Evolutionary conservation across 2,113 vertebrate genomes (phyloP).

Genomic region (Cettia cetti): DNA sequence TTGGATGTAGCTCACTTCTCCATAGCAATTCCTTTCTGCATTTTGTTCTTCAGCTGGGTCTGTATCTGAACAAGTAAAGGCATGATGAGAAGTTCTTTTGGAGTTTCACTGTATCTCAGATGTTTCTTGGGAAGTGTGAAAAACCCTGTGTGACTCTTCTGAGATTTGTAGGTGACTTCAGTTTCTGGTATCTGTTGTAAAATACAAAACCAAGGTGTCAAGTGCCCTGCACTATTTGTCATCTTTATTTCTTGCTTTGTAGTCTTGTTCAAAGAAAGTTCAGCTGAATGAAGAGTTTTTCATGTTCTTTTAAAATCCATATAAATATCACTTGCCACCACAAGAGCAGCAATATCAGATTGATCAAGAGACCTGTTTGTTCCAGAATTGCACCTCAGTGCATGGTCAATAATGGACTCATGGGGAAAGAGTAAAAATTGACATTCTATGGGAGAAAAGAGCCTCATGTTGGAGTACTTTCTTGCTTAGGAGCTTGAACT

Average conservation of each 20-base stretch:
- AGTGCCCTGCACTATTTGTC: neutral
- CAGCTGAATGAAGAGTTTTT: neutral
- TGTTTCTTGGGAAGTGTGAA: neutral
- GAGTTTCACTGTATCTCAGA: neutral
- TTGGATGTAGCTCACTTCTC: neutral
- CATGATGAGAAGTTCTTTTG: constrained; percentile 4
- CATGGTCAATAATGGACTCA: neutral
- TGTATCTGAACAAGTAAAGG: neutral
- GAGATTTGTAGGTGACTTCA: neutral
- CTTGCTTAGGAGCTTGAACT: neutral
- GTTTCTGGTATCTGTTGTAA: constrained; percentile 1
- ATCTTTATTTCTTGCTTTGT: neutral
- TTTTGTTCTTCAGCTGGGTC: neutral
- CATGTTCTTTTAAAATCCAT: neutral
- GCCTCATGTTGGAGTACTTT: neutral
- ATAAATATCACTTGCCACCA: neutral
- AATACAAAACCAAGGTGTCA: neutral
- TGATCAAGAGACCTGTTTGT: neutral
- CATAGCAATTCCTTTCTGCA: neutral
- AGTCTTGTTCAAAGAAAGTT: neutral
- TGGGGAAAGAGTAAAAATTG: neutral
- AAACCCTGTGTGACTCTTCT: neutral
- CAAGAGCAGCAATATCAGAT: neutral
- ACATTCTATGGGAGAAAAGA: neutral
- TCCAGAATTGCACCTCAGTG: neutral